These are phyloP conservation scores for Brenthis daphne DNA, from an alignment of 2,888 invertebrate genomes.

Conservation along the genomic window DNA sequence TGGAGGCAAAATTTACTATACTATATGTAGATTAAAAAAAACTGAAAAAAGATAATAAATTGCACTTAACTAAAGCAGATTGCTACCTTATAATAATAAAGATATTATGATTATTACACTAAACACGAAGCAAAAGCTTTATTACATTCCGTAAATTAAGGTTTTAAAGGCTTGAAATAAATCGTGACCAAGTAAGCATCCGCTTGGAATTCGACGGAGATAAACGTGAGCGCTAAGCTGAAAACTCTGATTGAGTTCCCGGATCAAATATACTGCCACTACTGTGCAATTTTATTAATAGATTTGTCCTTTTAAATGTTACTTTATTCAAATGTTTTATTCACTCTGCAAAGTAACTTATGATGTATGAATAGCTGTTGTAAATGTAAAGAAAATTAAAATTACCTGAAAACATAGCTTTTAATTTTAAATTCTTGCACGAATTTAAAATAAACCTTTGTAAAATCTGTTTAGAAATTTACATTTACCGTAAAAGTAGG, in stretches of 20 bases:
- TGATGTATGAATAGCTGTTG: neutral
- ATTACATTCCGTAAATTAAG: neutral
- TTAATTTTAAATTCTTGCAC: slow-evolving; percentile 1
- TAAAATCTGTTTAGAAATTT: neutral
- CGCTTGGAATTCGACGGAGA: slow-evolving; percentile 16
- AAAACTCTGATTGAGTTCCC: slow-evolving; percentile 20
- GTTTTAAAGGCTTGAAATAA: slow-evolving; percentile 15
- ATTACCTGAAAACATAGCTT: neutral
- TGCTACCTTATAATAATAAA: neutral
- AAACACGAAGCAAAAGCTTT: neutral
- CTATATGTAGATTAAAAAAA: no score
- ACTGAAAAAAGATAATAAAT: no score
- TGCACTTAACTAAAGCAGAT: no score
- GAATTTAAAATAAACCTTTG: slow-evolving; percentile 1
- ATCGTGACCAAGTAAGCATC: slow-evolving; percentile 19
- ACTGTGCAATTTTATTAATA: slow-evolving; percentile 14
- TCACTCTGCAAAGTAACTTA: neutral
- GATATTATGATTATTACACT: neutral
- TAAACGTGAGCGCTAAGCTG: slow-evolving; percentile 18
- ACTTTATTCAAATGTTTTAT: neutral
- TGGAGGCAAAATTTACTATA: no score
- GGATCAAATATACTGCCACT: slow-evolving; percentile 7
- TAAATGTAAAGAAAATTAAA: neutral
- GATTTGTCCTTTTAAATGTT: slow-evolving; percentile 9
- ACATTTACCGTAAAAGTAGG: neutral